A percentile compares a stretch with the other conserved stretches of the same genome.
phyloP scores from a whole-genome alignment of 2,113 vertebrate species.

The Pelvicachromis taeniatus region DNA sequence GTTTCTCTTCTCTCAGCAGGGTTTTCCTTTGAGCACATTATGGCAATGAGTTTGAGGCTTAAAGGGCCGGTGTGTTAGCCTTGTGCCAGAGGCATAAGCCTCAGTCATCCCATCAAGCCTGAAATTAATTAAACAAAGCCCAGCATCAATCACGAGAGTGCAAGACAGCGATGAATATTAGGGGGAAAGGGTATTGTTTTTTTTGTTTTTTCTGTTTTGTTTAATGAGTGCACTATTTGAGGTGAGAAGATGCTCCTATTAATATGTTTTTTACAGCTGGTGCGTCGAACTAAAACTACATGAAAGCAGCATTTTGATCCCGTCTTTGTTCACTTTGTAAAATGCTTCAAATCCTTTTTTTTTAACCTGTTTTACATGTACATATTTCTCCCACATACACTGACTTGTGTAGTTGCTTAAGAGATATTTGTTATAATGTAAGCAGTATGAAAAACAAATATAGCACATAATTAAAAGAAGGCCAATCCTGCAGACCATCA shows the following conservation, averaged over 20 bases:
- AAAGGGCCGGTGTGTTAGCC: slow-evolving; percentile 55
- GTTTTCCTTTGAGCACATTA: slow-evolving; percentile 71
- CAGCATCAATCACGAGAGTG: slow-evolving; percentile 57
- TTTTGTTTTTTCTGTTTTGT: not conserved
- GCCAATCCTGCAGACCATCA: not conserved
- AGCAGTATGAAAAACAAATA: not conserved
- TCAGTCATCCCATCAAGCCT: slow-evolving; percentile 69
- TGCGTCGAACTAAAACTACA: not conserved
- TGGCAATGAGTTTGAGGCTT: slow-evolving; percentile 73
- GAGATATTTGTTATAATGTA: not conserved
- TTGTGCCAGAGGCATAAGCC: slow-evolving; percentile 60
- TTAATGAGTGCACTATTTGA: not conserved
- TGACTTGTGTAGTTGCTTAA: not conserved
- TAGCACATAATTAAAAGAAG: not conserved
- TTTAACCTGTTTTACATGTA: no score
- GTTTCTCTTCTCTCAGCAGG: slow-evolving; percentile 55
- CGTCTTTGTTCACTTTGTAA: not conserved
- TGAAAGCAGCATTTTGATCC: not conserved
- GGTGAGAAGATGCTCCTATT: not conserved
- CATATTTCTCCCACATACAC: not conserved
- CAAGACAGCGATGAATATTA: not conserved
- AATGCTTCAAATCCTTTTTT: not conserved
- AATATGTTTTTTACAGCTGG: not conserved
- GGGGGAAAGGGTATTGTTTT: slow-evolving; percentile 2
- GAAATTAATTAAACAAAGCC: slow-evolving; percentile 71